Evolutionary conservation across 2,888 invertebrate species (phyloP).

Genomic region (Euplagia quadripunctaria): DNA sequence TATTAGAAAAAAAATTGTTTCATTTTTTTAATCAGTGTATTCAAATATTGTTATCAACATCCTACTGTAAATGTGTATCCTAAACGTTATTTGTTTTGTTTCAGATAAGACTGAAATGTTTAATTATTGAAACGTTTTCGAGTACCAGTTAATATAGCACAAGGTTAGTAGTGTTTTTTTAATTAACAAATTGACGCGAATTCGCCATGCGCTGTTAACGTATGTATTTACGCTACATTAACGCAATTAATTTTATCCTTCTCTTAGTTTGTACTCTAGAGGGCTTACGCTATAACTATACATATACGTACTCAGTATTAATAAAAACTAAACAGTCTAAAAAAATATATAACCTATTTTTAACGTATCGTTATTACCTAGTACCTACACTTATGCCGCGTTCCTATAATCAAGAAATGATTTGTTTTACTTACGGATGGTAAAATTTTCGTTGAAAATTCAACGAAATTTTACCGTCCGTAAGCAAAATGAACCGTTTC

Average conservation of each 20-base stretch:
- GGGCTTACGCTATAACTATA: no score
- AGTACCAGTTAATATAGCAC: conserved; percentile 40
- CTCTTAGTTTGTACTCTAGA: background rate
- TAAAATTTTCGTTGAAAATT: no score
- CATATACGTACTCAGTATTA: no score
- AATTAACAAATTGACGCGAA: conserved; percentile 38
- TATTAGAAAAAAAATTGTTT: background rate
- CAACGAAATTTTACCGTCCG: no score
- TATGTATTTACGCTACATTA: background rate
- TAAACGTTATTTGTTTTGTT: conserved; percentile 55
- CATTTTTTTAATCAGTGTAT: conserved; percentile 5
- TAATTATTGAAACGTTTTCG: conserved; percentile 47
- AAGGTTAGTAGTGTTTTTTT: conserved; percentile 40
- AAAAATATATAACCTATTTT: no score
- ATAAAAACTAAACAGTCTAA: no score
- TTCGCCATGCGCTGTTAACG: background rate
- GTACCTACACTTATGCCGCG: no score
- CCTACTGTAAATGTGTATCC: conserved; percentile 26
- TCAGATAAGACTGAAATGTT: conserved; percentile 63
- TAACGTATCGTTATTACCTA: no score
- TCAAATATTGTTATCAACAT: conserved; percentile 28
- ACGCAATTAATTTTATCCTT: background rate
- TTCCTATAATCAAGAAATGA: no score
- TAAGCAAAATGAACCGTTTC: no score
- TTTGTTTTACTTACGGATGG: no score